phyloP scores from a whole-genome alignment of 2,797 vertebrate species.

The Sus cebifrons region DNA sequence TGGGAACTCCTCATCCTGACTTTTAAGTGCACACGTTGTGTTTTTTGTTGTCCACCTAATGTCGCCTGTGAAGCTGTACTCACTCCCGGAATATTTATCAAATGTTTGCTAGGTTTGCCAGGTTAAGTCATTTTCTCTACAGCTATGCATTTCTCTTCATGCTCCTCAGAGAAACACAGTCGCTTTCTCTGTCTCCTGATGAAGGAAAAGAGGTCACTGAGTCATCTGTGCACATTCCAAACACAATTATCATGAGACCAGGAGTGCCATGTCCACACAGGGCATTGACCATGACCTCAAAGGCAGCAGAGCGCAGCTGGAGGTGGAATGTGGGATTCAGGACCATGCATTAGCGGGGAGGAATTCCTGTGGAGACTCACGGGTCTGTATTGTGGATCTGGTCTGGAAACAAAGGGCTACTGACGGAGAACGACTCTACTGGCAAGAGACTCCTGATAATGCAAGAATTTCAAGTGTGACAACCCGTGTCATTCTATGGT shows the following conservation, averaged over 20 bases:
- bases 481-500: background rate
- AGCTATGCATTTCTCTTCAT: background rate
- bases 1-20: too few species aligned
- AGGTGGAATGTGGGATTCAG: background rate
- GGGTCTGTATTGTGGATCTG: background rate
- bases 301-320: background rate
- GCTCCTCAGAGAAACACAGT: rapidly evolving
- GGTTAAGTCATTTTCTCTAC: background rate
- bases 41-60: background rate
- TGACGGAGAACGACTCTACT: background rate
- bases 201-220: background rate
- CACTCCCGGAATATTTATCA: background rate
- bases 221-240: background rate
- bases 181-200: too few species aligned
- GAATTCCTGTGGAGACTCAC: background rate
- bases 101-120: too few species aligned
- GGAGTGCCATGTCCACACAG: background rate
- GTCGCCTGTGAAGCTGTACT: background rate
- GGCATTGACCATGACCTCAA: background rate
- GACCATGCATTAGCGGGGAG: background rate
- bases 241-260: rapidly evolving
- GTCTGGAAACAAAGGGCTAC: background rate
- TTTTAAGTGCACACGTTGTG: background rate
- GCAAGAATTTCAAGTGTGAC: background rate
- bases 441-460: background rate